Evolutionary conservation across 2,797 vertebrate genomes (phyloP).

Genomic region (Sebastolobus altivelis): DNA sequence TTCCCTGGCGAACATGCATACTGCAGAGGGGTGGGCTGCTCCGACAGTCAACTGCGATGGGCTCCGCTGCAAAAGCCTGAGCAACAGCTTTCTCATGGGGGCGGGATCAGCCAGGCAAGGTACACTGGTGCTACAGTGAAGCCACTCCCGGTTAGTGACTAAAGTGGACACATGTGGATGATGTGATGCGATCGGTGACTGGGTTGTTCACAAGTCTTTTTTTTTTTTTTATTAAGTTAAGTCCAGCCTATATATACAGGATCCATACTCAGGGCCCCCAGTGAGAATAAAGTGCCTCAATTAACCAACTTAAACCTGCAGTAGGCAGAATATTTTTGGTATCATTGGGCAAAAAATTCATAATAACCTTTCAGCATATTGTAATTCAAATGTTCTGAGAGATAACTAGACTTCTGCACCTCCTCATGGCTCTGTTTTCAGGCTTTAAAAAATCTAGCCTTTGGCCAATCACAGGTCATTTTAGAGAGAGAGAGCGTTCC

Average conservation of each 20-base stretch:
- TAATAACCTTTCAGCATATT: no score
- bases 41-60: constrained; percentile 67
- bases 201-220: neutral
- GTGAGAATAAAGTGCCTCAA: neutral
- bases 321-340: no score
- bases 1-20: constrained; percentile 84
- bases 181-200: constrained; percentile 16
- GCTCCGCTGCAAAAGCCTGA: constrained; percentile 65
- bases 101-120: constrained; percentile 79
- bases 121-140: constrained; percentile 64
- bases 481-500: no score
- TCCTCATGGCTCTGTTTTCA: no score
- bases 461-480: no score
- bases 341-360: no score
- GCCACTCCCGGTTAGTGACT: constrained; percentile 72
- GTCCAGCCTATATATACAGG: neutral
- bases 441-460: no score
- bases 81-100: constrained; percentile 76
- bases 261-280: neutral
- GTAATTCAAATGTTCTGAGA: no score
- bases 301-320: neutral
- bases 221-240: neutral
- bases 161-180: constrained; percentile 30
- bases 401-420: no score
- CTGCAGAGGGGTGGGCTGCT: constrained; percentile 82